These are phyloP conservation scores for Crypturellus undulatus DNA, from an alignment of 2,113 vertebrate genomes.

Conservation along the genomic window DNA sequence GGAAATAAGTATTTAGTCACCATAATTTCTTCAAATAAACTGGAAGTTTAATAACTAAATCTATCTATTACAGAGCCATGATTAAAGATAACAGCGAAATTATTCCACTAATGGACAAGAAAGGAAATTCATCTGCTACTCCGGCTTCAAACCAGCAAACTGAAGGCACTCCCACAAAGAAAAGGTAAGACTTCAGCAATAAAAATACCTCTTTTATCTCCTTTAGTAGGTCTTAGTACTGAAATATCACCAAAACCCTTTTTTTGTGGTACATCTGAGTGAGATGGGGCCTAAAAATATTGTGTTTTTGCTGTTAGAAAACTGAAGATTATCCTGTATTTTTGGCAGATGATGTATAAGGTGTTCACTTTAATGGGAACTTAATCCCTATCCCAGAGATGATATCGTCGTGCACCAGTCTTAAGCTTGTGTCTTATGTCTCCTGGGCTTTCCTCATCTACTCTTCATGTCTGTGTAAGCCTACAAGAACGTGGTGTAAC, in stretches of 20 bases:
- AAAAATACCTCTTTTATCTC: neutral
- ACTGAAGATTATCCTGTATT: neutral
- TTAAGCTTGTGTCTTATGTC: neutral
- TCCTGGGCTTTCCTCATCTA: neutral
- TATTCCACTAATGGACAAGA: conserved; percentile 73
- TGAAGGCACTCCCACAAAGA: conserved; percentile 69
- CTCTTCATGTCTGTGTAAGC: neutral
- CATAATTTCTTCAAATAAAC: neutral
- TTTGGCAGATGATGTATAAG: no score
- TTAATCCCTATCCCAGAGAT: neutral
- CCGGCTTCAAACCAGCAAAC: conserved; percentile 54
- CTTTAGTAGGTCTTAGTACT: neutral
- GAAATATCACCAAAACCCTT: neutral
- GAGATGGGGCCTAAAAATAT: neutral
- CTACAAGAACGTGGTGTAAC: neutral
- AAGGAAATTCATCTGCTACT: conserved; percentile 33
- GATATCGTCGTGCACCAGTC: neutral
- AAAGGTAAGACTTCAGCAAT: conserved; percentile 54
- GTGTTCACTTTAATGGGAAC: neutral
- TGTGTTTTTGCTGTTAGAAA: neutral
- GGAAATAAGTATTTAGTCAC: neutral
- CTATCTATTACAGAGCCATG: conserved; percentile 52
- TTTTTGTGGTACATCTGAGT: neutral
- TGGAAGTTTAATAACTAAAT: neutral
- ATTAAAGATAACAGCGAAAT: conserved; percentile 69